Evolutionary conservation across 2,888 invertebrate genomes (phyloP).

Genomic region (Autographa pulchrina): DNA sequence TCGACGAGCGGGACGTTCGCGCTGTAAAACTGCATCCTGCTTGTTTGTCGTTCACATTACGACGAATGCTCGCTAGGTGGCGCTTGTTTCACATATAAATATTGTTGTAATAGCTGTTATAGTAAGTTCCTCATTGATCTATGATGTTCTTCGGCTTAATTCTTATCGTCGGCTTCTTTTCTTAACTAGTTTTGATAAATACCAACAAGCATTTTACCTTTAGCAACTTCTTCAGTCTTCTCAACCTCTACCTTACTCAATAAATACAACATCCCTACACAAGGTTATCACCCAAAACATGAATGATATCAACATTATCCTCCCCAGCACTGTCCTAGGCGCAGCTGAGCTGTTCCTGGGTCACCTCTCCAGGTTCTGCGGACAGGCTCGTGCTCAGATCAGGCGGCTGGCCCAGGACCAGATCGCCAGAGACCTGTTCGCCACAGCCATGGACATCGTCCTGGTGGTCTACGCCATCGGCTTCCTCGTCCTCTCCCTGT

Average conservation of each 20-base stretch:
- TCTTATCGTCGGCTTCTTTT: too few species aligned
- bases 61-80: conserved; percentile 39
- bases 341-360: conserved; percentile 64
- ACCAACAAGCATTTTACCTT: too few species aligned
- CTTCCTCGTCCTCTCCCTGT: conserved; percentile 77
- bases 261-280: too few species aligned
- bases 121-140: too few species aligned
- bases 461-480: conserved; percentile 79
- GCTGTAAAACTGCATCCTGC: background rate
- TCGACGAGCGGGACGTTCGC: background rate
- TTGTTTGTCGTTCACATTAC: background rate
- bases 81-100: too few species aligned
- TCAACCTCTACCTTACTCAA: too few species aligned
- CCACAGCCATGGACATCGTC: conserved; percentile 75
- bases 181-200: too few species aligned
- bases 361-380: conserved; percentile 59
- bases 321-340: conserved; percentile 67
- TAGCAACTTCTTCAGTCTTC: too few species aligned
- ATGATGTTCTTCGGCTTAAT: too few species aligned
- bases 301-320: background rate
- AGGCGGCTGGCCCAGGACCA: conserved; percentile 65
- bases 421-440: conserved; percentile 71
- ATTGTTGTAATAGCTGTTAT: too few species aligned
- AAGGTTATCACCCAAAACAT: background rate
- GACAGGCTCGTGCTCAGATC: conserved; percentile 57